Evolutionary conservation across 2,888 invertebrate genomes (phyloP).

Genomic region (Trypoxylon attenuatum): DNA sequence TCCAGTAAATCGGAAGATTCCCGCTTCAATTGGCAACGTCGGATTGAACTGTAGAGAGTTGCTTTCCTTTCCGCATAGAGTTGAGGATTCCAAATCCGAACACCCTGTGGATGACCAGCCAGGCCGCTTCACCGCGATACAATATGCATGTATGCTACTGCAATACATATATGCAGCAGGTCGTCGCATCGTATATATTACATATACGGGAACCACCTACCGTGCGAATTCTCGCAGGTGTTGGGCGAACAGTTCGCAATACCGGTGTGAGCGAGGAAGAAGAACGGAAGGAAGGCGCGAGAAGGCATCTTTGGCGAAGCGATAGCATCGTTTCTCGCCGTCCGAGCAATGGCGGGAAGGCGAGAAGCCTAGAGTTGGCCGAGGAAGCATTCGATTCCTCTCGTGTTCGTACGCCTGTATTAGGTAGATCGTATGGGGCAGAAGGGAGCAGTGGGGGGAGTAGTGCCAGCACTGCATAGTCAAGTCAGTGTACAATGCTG

Average conservation of each 20-base stretch:
- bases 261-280: too few species aligned
- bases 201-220: conserved; percentile 48
- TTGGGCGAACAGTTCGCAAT: conserved; percentile 32
- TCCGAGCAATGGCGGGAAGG: conserved; percentile 39
- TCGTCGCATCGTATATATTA: conserved; percentile 36
- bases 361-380: conserved; percentile 18
- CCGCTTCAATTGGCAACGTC: not conserved
- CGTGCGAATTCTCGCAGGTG: conserved; percentile 61
- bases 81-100: not conserved
- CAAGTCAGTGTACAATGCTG: too few species aligned
- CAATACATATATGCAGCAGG: conserved; percentile 50
- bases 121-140: conserved; percentile 29
- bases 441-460: not conserved
- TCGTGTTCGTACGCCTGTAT: conserved; percentile 37
- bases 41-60: not conserved
- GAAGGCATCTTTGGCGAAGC: too few species aligned
- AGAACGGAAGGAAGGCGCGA: too few species aligned
- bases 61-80: not conserved
- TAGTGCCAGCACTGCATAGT: too few species aligned
- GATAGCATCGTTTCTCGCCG: conserved; percentile 50
- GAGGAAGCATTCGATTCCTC: conserved; percentile 46
- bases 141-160: conserved; percentile 54
- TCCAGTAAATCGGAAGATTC: not conserved
- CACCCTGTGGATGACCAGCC: not conserved
- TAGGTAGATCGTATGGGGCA: conserved; percentile 21